phyloP scores from a whole-genome alignment of 2,797 vertebrate genomes.

The Otolemur crassicaudatus region DNA sequence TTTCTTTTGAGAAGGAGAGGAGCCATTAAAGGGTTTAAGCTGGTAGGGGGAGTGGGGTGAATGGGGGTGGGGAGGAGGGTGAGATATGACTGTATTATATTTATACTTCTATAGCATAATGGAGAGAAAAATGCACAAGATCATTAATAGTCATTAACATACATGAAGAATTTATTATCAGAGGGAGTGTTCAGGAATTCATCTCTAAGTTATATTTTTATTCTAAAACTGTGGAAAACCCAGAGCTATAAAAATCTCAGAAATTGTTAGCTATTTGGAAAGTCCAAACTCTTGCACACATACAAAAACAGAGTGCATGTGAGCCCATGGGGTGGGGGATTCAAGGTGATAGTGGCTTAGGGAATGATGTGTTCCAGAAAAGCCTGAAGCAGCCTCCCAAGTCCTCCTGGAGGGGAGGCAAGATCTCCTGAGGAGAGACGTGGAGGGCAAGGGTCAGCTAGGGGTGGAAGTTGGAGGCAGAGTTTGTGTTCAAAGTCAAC shows the following conservation, averaged over 20 bases:
- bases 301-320: not conserved
- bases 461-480: accelerated
- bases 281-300: not conserved
- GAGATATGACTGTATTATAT: not conserved
- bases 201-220: not conserved
- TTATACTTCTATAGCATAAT: not conserved
- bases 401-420: not conserved
- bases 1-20: not conserved
- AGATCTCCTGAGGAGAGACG: not conserved
- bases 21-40: not conserved
- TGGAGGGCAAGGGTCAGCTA: too few species aligned
- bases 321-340: not conserved
- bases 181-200: not conserved
- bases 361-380: not conserved
- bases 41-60: too few species aligned
- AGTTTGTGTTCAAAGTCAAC: not conserved
- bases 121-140: not conserved
- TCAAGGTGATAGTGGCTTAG: not conserved
- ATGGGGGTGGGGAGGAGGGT: not conserved
- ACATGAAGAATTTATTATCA: not conserved
- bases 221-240: not conserved
- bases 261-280: not conserved
- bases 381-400: not conserved
- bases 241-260: not conserved
- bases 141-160: not conserved